These are phyloP conservation scores for Cheilosia impressa DNA, from an alignment of 2,888 invertebrate species.

Conservation along the genomic window DNA sequence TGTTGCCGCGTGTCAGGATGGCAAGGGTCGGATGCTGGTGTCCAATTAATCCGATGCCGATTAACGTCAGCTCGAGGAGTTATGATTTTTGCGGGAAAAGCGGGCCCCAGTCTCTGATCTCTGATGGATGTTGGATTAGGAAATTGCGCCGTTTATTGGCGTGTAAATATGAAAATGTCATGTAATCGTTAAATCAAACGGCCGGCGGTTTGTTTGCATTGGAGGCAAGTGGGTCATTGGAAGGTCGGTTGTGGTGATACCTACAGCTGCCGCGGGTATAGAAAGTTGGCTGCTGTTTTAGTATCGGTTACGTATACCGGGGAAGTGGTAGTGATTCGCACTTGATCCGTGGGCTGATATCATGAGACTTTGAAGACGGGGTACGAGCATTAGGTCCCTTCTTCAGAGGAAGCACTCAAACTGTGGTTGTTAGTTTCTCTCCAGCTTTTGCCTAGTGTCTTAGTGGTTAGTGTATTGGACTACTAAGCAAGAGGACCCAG, in stretches of 20 bases:
- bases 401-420: no score
- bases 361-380: no score
- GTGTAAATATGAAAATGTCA: conserved; percentile 16
- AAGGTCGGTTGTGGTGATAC: not conserved
- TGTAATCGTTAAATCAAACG: conserved; percentile 4
- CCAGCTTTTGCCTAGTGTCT: no score
- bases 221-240: not conserved
- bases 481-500: no score
- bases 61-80: conserved; percentile 29
- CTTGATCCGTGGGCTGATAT: no score
- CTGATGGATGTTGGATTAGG: conserved; percentile 16
- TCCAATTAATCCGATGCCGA: conserved; percentile 40
- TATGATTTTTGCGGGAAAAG: conserved; percentile 6
- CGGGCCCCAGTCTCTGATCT: not conserved
- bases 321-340: no score
- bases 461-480: no score
- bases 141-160: conserved; percentile 5
- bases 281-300: no score
- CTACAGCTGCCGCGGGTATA: no score
- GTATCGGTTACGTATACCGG: no score
- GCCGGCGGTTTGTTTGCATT: not conserved
- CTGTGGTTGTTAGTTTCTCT: no score
- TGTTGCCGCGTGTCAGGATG: conserved; percentile 21
- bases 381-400: no score
- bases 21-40: not conserved